Percentiles rank a stretch among this genome's conserved stretches.
These are phyloP conservation scores for Phyllotreta cruciferae DNA, from an alignment of 2,888 invertebrate species.

Conservation along the genomic window DNA sequence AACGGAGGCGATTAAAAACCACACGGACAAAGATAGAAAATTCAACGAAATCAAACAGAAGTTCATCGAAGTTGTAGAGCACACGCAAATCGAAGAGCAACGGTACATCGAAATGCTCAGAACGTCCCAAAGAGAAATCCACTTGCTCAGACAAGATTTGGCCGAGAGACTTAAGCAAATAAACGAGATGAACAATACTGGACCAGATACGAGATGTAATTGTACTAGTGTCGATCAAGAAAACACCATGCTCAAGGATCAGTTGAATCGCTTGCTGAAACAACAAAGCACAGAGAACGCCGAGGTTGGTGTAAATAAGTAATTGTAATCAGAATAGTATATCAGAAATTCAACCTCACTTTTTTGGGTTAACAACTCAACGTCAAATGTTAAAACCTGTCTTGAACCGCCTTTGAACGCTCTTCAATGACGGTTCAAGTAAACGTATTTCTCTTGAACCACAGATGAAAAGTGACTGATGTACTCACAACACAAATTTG, in stretches of 20 bases:
- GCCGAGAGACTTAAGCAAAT: conserved; percentile 43
- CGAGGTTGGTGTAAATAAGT: conserved; percentile 45
- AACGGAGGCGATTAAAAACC: conserved; percentile 35
- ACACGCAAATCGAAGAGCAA: conserved; percentile 36
- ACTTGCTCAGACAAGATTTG: conserved; percentile 42
- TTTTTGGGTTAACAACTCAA: too few species aligned
- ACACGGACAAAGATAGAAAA: conserved; percentile 44
- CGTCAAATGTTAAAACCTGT: too few species aligned
- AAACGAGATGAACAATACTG: conserved; percentile 43
- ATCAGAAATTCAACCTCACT: too few species aligned
- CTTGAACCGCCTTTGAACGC: too few species aligned
- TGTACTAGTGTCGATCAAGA: conserved; percentile 50
- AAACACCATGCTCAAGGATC: conserved; percentile 50
- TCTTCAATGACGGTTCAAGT: too few species aligned
- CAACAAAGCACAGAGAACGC: conserved; percentile 47
- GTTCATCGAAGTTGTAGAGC: conserved; percentile 44
- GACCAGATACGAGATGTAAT: conserved; percentile 43
- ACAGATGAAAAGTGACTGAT: too few species aligned
- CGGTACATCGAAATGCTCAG: conserved; percentile 38
- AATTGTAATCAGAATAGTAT: too few species aligned
- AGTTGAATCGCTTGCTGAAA: conserved; percentile 49
- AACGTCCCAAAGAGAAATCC: conserved; percentile 46
- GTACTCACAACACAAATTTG: too few species aligned
- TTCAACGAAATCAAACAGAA: conserved; percentile 40
- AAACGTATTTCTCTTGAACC: too few species aligned